A percentile compares a stretch with the other conserved stretches of the same genome.
Conservation (phyloP, 1,140 invertebrate genomes). For the Neelides sp. region DNA sequence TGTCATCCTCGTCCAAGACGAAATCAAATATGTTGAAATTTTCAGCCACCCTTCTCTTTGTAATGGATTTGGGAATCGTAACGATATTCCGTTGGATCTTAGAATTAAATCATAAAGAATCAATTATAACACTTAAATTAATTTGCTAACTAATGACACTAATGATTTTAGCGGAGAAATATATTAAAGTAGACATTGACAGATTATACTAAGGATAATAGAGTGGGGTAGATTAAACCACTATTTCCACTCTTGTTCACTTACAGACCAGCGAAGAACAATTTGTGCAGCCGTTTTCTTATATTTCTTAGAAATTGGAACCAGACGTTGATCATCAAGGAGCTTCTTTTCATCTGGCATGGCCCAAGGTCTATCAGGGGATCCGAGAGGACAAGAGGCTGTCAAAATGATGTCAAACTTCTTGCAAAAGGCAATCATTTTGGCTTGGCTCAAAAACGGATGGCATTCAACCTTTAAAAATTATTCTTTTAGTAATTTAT, state of each 20-base stretch:
- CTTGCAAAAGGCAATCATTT: conserved; percentile 37
- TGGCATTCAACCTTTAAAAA: conserved; percentile 36
- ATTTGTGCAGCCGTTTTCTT: conserved; percentile 62
- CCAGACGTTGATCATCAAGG: conserved; percentile 51
- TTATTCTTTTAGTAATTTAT: neutral
- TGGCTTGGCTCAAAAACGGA: conserved; percentile 39
- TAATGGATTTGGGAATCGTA: conserved; percentile 70
- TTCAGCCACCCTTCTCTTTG: conserved; percentile 53
- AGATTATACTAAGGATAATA: no score
- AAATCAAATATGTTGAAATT: conserved; percentile 66
- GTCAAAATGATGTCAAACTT: conserved; percentile 36
- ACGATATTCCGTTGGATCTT: conserved; percentile 59
- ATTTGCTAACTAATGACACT: no score
- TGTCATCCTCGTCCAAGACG: conserved; percentile 47
- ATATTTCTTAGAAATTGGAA: conserved; percentile 52
- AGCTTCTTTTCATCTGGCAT: conserved; percentile 37
- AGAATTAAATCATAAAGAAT: conserved; percentile 22
- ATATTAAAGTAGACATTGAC: no score
- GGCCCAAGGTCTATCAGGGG: conserved; percentile 46
- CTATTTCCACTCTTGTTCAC: conserved; percentile 5
- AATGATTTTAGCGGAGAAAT: no score
- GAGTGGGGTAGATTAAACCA: no score
- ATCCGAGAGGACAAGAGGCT: conserved; percentile 40
- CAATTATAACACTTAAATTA: no score
- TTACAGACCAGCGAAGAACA: conserved; percentile 57